Percentiles rank a stretch among this genome's conserved stretches.
These are phyloP conservation scores for Steinernema hermaphroditum DNA, from an alignment of 2,888 invertebrate genomes.

Conservation along the genomic window DNA sequence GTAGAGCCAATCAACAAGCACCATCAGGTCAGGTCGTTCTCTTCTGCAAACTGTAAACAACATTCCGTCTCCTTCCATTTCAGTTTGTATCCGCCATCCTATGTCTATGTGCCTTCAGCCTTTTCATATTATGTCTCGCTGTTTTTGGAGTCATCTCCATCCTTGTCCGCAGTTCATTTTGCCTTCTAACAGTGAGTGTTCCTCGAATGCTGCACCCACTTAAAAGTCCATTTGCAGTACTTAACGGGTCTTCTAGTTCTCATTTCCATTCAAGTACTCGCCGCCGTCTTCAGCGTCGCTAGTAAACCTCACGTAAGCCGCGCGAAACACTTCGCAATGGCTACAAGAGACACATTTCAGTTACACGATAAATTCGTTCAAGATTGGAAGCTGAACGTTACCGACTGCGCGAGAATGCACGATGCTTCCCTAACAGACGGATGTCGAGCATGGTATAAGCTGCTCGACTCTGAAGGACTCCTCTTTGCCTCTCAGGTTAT, in stretches of 20 bases:
- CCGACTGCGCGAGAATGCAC: neutral
- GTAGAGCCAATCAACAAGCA: conserved; percentile 17
- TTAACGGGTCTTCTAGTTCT: conserved; percentile 20
- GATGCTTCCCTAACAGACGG: conserved; percentile 5
- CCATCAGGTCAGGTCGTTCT: neutral
- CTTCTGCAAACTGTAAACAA: no score
- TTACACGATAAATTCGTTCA: conserved; percentile 2
- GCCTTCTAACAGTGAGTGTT: conserved; percentile 16
- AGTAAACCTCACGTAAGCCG: conserved; percentile 24
- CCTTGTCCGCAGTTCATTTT: conserved; percentile 21
- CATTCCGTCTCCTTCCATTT: neutral
- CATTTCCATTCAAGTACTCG: conserved; percentile 22
- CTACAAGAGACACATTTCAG: neutral
- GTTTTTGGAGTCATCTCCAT: conserved; percentile 12
- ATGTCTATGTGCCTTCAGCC: conserved; percentile 24
- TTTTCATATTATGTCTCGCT: conserved; percentile 1
- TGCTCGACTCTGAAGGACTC: conserved; percentile 10
- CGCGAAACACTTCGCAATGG: neutral
- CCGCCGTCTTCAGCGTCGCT: conserved; percentile 25
- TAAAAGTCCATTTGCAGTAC: conserved; percentile 3
- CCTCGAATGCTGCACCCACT: no score
- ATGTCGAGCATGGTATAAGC: conserved; percentile 10
- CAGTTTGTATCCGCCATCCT: conserved; percentile 14
- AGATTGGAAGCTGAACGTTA: conserved; percentile 17
- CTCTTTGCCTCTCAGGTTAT: neutral